Percentiles rank a stretch among this genome's conserved stretches.
These are phyloP conservation scores for Torymus tubicola DNA, from an alignment of 2,888 invertebrate species.

Conservation along the genomic window DNA sequence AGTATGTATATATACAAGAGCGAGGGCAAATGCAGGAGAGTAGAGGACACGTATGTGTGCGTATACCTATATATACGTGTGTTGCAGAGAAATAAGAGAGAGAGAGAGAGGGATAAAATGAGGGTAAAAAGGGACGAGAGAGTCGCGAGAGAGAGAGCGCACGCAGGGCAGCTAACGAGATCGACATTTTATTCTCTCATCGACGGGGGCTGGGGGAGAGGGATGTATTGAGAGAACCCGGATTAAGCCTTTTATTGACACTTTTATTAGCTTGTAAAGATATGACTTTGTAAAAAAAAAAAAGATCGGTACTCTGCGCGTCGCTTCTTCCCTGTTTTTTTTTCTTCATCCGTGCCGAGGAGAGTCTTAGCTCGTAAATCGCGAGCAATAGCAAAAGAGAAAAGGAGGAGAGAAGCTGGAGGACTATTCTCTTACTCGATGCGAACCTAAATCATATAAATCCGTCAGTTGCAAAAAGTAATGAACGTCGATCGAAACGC, in stretches of 20 bases:
- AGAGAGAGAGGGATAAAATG: neutral
- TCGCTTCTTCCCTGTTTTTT: neutral
- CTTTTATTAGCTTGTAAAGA: conserved; percentile 46
- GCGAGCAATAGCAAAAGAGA: neutral
- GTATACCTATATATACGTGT: neutral
- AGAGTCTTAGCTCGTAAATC: conserved; percentile 17
- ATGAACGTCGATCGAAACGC: conserved; percentile 29
- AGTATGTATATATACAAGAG: conserved; percentile 21
- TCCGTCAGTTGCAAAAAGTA: conserved; percentile 29
- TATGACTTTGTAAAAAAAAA: conserved; percentile 34
- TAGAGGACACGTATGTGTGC: neutral
- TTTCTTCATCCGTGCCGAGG: too few relatives aligned
- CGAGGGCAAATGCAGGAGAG: conserved; percentile 1
- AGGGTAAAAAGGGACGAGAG: neutral
- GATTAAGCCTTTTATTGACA: conserved; percentile 46
- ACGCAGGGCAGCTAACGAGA: conserved; percentile 24
- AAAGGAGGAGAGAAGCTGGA: too few relatives aligned
- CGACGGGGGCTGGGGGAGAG: neutral
- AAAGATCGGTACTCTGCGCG: neutral
- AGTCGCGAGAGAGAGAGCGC: neutral
- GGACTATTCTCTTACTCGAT: too few relatives aligned
- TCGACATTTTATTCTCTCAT: conserved; percentile 29
- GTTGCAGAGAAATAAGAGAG: neutral
- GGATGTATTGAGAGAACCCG: neutral
- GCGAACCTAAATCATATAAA: conserved; percentile 43